These are phyloP conservation scores for Cosmia pyralina DNA, from an alignment of 2,888 invertebrate species.

Conservation along the genomic window DNA sequence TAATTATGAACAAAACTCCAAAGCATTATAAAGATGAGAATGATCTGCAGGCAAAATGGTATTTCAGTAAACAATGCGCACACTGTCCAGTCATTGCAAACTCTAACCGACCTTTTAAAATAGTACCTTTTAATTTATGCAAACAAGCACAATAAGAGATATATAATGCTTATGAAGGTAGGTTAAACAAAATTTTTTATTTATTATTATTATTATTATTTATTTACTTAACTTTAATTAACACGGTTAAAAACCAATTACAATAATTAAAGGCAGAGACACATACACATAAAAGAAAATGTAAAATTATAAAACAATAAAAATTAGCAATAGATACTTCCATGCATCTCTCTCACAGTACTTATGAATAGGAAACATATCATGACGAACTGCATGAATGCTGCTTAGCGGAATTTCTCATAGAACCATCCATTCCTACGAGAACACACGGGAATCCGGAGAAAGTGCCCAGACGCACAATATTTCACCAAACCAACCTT, in stretches of 20 bases:
- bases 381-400: no score
- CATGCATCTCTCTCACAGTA: no score
- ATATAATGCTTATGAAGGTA: neutral
- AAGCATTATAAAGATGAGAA: no score
- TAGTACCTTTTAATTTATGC: conserved; percentile 1
- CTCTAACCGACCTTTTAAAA: neutral
- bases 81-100: no score
- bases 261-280: no score
- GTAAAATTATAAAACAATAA: no score
- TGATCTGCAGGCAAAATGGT: neutral
- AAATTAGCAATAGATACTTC: no score
- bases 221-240: no score
- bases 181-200: neutral
- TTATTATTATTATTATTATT: no score
- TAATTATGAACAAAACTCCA: neutral
- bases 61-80: neutral
- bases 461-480: conserved; percentile 59
- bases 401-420: conserved; percentile 45
- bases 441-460: conserved; percentile 49
- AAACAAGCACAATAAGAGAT: neutral
- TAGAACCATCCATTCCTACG: conserved; percentile 50
- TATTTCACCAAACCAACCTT: conserved; percentile 67
- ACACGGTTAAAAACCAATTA: no score
- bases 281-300: no score
- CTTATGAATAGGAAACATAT: no score